Conservation (phyloP, 2,797 vertebrate species). For the Carcharodon carcharias region DNA sequence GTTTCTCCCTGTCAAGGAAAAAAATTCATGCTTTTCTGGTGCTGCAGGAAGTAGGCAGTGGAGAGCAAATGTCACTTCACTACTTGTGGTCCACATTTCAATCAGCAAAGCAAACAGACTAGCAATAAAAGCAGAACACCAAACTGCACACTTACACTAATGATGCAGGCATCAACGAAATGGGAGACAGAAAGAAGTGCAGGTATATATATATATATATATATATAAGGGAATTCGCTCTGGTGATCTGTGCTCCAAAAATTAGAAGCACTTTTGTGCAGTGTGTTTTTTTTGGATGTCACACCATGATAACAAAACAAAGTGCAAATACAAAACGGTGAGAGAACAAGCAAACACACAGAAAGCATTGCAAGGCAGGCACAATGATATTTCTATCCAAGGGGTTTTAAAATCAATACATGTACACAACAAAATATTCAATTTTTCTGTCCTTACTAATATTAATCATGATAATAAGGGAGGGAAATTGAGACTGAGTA, state of each 20-base stretch:
- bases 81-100: conserved; percentile 47
- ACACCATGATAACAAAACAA: conserved; percentile 20
- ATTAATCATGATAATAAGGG: neutral
- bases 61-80: conserved; percentile 44
- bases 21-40: conserved; percentile 40
- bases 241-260: neutral
- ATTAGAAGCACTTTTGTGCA: conserved; percentile 20
- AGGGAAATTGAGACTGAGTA: neutral
- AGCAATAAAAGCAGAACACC: conserved; percentile 43
- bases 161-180: neutral
- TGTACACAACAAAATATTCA: neutral
- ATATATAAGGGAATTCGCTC: conserved; percentile 1
- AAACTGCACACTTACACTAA: conserved; percentile 39
- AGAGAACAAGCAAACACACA: neutral
- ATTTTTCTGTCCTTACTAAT: conserved; percentile 13
- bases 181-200: neutral
- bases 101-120: conserved; percentile 47
- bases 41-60: conserved; percentile 19
- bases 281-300: neutral
- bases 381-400: neutral
- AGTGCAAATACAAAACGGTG: conserved; percentile 5
- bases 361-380: neutral
- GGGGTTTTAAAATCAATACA: neutral
- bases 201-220: neutral
- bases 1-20: conserved; percentile 46